Base-by-base conservation (phyloP, 2,888 invertebrate species). In the Sympetrum striolatum region DNA sequence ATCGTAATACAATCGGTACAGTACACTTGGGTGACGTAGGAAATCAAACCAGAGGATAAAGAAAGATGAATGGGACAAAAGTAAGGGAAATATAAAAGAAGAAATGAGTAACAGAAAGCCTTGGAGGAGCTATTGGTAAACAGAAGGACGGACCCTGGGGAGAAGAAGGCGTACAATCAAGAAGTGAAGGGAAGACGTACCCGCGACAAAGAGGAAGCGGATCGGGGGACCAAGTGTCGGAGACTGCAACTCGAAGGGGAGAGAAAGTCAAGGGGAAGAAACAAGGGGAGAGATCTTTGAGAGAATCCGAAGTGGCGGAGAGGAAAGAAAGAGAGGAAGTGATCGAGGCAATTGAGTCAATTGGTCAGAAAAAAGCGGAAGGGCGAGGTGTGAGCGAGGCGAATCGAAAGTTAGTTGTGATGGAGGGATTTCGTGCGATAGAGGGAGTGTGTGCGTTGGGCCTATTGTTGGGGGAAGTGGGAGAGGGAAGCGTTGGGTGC, bases 341-440 rank as follows among this genome's bases (percentile, higher is more conserved):
- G 82, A 58, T 82, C 82, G 31, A 58, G 82, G 82, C 53, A 82
- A 82, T 82, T 82, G 82, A 82, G 82, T 82, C 82, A 82, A 82
- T 82, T 82, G 82, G 82, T 58, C 82, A 82, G 82, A 18, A 53
- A 53, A 35, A 58, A 53, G 81, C 25, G 44, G 48, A 44, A 2
- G 12, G 18, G 31, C 12, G 31, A 73, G 31, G 73, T 31, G 73
- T 31, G 73, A 31, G 73, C 31, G 73, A 73, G 73, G 12, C 31
- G 73, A 31, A 73, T 73, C 73, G 73, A 73, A 31, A 73, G 73
- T 73, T 73, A 31, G 25, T 31, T 73, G 73, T 73, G 73, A 73
- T 31, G 73, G 73, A 73, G 73, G n/a, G 31, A 31, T 73, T 73
- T n/a, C 3, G 73, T 64, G 73, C n/a, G n/a, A n/a, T n/a, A n/a